These are phyloP conservation scores for Tribolium castaneum DNA, from an alignment of 1,140 invertebrate genomes.

Conservation along the genomic window DNA sequence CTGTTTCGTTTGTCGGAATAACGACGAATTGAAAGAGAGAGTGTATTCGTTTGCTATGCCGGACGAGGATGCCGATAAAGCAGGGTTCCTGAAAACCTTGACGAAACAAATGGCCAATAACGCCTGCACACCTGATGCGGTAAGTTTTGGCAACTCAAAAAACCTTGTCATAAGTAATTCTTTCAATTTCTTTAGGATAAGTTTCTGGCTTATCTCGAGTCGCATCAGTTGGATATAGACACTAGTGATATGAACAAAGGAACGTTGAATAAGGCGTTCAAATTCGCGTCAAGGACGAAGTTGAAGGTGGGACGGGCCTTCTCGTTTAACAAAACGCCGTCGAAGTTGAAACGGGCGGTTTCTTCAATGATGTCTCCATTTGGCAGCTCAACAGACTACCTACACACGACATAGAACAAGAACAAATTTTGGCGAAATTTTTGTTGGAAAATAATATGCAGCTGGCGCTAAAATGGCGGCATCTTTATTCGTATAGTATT, in stretches of 20 bases:
- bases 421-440: too few relatives aligned
- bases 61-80: slow-evolving; percentile 84
- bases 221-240: slow-evolving; percentile 85
- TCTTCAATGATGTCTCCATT: slow-evolving; percentile 95
- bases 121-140: slow-evolving; percentile 84
- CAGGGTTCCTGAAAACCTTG: slow-evolving; percentile 81
- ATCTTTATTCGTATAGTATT: slow-evolving; percentile 65
- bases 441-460: slow-evolving; percentile 65
- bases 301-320: slow-evolving; percentile 93
- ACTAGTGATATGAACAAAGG: slow-evolving; percentile 85
- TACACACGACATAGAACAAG: not conserved
- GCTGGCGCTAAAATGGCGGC: slow-evolving; percentile 80
- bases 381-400: slow-evolving; percentile 72
- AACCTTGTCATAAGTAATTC: too few relatives aligned
- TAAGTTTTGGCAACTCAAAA: too few relatives aligned
- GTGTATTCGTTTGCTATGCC: slow-evolving; percentile 87
- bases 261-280: slow-evolving; percentile 88
- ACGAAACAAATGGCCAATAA: slow-evolving; percentile 91
- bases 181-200: slow-evolving; percentile 72
- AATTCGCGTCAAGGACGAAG: slow-evolving; percentile 83
- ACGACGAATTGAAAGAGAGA: slow-evolving; percentile 88
- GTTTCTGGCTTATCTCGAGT: slow-evolving; percentile 79
- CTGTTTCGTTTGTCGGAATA: slow-evolving; percentile 84
- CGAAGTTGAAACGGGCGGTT: slow-evolving; percentile 91
- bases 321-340: slow-evolving; percentile 94